These are phyloP conservation scores for Irena cyanogastra DNA, from an alignment of 2,113 vertebrate species.

Conservation along the genomic window DNA sequence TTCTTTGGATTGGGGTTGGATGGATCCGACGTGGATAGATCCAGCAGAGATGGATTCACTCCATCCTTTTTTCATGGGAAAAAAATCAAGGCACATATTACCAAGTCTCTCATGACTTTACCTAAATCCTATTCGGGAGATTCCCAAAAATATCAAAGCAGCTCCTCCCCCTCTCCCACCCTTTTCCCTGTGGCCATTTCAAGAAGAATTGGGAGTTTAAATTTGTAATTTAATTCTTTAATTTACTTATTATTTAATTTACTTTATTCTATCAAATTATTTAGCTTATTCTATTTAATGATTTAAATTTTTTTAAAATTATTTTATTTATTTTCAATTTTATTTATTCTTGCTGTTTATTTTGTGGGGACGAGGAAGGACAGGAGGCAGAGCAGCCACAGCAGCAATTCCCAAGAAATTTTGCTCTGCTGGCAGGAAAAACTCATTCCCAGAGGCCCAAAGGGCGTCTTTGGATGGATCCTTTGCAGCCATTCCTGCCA, in stretches of 20 bases:
- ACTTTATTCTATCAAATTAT: background rate
- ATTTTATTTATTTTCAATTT: background rate
- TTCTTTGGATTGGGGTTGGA: fast-evolving
- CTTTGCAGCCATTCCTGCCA: background rate
- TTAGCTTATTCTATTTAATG: background rate
- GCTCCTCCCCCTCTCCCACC: background rate
- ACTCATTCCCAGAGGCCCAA: background rate
- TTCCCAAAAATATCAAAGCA: background rate
- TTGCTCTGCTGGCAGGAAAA: background rate
- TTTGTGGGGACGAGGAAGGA: background rate
- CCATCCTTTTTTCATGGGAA: background rate
- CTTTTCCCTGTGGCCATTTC: background rate
- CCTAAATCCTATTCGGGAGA: fast-evolving
- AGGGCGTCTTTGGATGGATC: background rate
- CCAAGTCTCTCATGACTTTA: background rate
- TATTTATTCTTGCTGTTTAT: background rate
- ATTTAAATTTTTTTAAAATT: background rate
- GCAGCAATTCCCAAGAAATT: background rate
- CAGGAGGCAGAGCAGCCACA: background rate
- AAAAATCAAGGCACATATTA: background rate
- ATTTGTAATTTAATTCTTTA: background rate
- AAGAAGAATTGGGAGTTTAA: background rate
- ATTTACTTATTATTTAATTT: background rate
- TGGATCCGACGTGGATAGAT: background rate
- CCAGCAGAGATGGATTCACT: background rate